Conservation (phyloP, 2,888 invertebrate species). For the Glaucopsyche alexis region DNA sequence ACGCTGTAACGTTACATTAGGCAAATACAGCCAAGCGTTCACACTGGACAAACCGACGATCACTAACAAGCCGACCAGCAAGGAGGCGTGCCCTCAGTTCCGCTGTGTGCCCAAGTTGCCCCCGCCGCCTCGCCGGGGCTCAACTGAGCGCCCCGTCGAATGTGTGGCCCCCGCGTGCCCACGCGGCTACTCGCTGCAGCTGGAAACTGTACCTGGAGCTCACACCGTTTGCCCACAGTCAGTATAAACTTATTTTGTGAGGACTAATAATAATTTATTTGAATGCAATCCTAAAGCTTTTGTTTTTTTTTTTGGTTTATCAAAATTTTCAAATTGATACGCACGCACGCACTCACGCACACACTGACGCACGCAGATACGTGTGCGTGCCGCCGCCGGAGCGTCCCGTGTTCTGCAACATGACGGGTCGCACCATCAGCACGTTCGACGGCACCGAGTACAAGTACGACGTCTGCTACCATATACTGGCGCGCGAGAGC, state of each 20-base stretch:
- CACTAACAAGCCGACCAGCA: conserved; percentile 35
- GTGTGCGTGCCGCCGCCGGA: conserved; percentile 82
- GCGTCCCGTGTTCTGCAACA: conserved; percentile 83
- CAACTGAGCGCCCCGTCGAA: conserved; percentile 47
- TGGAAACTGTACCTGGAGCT: conserved; percentile 55
- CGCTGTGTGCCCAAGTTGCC: conserved; percentile 75
- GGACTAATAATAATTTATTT: no score
- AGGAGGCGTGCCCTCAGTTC: conserved; percentile 74
- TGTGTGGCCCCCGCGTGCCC: conserved; percentile 81
- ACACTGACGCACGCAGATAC: conserved; percentile 69
- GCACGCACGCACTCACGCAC: no score
- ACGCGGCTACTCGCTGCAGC: conserved; percentile 75
- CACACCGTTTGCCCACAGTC: conserved; percentile 74
- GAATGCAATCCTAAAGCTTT: no score
- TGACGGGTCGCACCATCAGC: conserved; percentile 87
- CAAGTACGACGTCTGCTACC: conserved; percentile 90
- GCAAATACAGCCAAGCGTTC: conserved; percentile 45
- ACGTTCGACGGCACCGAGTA: conserved; percentile 90
- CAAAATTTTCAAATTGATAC: neutral
- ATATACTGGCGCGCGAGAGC: conserved; percentile 86
- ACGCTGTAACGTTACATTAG: neutral
- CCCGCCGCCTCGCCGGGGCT: conserved; percentile 60
- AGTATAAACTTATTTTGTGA: conserved; percentile 42
- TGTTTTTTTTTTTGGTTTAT: no score
- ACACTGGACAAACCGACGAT: conserved; percentile 58